Conservation (phyloP, 2,797 vertebrate species). For the Cossypha polioptera region DNA sequence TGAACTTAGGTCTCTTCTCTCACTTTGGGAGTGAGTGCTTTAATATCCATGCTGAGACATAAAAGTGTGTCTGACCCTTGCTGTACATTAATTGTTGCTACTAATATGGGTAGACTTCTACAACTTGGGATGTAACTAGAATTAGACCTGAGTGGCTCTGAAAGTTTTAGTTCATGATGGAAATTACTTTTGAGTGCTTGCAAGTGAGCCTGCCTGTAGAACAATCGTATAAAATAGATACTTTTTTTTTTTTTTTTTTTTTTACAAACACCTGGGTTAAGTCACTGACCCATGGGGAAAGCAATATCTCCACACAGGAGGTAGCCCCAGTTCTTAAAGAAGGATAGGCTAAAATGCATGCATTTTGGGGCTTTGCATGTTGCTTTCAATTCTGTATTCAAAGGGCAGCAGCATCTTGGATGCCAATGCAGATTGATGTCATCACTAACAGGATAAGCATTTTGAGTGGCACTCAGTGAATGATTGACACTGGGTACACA, state of each 20-base stretch:
- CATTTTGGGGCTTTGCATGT: background rate
- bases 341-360: background rate
- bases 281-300: background rate
- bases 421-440: conserved; percentile 44
- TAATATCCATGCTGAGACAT: background rate
- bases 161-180: background rate
- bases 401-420: conserved; percentile 33
- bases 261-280: background rate
- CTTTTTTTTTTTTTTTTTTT: background rate
- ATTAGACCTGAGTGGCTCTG: background rate
- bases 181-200: background rate
- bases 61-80: background rate
- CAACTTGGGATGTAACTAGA: background rate
- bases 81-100: background rate
- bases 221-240: background rate
- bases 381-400: conserved; percentile 37
- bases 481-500: conserved; percentile 66
- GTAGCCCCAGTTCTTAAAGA: background rate
- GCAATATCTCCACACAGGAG: background rate
- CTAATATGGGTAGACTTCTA: background rate
- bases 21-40: background rate
- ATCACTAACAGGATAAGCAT: conserved; percentile 63
- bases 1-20: background rate
- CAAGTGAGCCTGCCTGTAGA: background rate
- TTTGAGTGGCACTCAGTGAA: conserved; percentile 64